phyloP scores from a whole-genome alignment of 2,113 vertebrate species.

The Bungarus multicinctus region DNA sequence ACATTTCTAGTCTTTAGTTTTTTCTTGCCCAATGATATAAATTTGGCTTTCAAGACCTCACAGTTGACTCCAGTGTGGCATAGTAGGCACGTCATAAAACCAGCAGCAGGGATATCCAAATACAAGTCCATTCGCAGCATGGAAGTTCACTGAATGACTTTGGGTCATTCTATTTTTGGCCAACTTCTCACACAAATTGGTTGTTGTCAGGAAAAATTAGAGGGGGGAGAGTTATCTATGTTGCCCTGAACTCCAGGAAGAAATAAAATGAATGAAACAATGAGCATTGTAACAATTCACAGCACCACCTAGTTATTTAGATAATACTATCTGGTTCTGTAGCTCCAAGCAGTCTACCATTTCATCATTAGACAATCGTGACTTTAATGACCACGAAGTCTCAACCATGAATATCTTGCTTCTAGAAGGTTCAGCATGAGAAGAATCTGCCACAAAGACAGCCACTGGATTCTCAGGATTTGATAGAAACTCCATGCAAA shows the following conservation, averaged over 20 bases:
- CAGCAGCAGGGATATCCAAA: background rate
- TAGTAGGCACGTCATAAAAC: background rate
- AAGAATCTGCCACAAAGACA: background rate
- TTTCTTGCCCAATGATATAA: background rate
- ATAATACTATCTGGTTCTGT: background rate
- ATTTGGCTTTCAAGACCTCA: background rate
- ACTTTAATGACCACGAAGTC: background rate
- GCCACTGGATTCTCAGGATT: background rate
- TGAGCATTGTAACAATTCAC: background rate
- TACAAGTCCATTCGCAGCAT: background rate
- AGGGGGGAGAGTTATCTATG: background rate
- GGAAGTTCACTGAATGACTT: background rate
- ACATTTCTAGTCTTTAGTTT: background rate
- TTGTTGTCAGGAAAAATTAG: background rate
- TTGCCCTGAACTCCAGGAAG: background rate
- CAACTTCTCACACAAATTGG: background rate
- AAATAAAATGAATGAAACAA: background rate
- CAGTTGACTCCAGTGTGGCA: background rate
- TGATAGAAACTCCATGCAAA: background rate
- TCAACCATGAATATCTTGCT: background rate
- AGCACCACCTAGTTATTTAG: background rate
- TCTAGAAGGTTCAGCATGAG: background rate
- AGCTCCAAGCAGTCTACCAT: background rate
- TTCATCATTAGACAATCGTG: background rate
- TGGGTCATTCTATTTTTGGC: background rate